These are phyloP conservation scores for Alectura lathami DNA, from an alignment of 2,113 vertebrate species.

Conservation along the genomic window DNA sequence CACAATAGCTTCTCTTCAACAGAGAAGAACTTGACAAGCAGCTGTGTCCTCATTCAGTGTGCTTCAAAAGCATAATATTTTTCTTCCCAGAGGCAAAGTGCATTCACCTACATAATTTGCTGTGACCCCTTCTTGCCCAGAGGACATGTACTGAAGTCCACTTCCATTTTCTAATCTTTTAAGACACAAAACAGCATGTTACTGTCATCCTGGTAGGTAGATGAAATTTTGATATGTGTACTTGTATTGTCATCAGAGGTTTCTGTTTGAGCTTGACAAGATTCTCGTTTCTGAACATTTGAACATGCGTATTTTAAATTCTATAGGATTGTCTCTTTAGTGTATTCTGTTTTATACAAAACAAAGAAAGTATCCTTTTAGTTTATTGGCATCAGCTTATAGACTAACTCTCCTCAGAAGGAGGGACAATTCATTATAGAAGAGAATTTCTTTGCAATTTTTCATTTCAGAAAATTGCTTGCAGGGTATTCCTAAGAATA, in stretches of 20 bases:
- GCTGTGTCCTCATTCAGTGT: background rate
- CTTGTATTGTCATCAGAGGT: slow-evolving; percentile 39
- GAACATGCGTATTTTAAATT: slow-evolving; percentile 34
- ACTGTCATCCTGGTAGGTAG: slow-evolving; percentile 18
- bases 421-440: slow-evolving; percentile 48
- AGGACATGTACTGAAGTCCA: background rate
- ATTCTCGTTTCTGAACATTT: slow-evolving; percentile 61
- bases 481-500: slow-evolving; percentile 53
- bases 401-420: slow-evolving; percentile 29
- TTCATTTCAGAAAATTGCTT: slow-evolving; percentile 64
- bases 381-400: slow-evolving; percentile 31
- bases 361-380: slow-evolving; percentile 13
- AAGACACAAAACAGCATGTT: slow-evolving; percentile 5
- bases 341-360: slow-evolving; percentile 27
- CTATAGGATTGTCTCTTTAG: background rate
- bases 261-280: slow-evolving; percentile 46
- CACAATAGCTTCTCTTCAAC: background rate
- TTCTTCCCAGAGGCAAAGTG: slow-evolving; percentile 27
- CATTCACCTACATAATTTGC: slow-evolving; percentile 52
- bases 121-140: background rate
- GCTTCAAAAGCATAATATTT: background rate
- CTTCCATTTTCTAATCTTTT: slow-evolving; percentile 27
- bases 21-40: slow-evolving; percentile 13
- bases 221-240: slow-evolving; percentile 62
- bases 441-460: slow-evolving; percentile 59